Evolutionary conservation across 2,888 invertebrate species (phyloP), one percentile per base, ranked within the genome.

Genomic region (Drosophila kanekoi): DNA sequence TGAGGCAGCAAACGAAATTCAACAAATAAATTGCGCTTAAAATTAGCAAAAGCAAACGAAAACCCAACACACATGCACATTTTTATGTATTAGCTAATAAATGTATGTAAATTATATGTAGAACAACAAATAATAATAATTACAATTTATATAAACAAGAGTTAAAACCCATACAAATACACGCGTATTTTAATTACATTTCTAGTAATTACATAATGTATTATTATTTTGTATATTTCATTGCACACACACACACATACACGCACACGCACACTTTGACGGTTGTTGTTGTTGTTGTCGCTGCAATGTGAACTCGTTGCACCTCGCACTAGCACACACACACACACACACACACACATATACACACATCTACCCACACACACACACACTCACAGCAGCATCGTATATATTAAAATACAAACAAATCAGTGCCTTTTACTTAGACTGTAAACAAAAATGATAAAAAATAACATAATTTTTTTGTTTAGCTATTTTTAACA

Each of bases 121-220:
- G 74, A 54, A 54, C 71, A 66, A 75, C 57, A 74, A 59, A 53
- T 28, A 32, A 23, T 37, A 44, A 62, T 52, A 68, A 72, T 70
- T 75, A 71, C 61, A 66, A 61, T 48, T 62, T 60, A 67, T 67
- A 67, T 49, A 67, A 66, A 69, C 35, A 53, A 33, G 10, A 48
- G 48, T 32, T 47, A 37, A 49, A 62, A 61, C 28, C 49, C 51
- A 51, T 28, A 32, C 20, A 63, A 51, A 40, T 48, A 61, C 53
- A 62, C 67, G 60, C 67, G 83, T 86, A 82, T 82, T 82, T 86
- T 67, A 83, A 80, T 86, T 83, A 86, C 81, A 83, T 69, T 81
- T 76, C 81, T 82, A 85, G 86, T 82, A 85, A 85, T 85, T 78
- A 82, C 76, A 76, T 85, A 66, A 85, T 82, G 86, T 85, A 85